Evolutionary conservation across 2,113 vertebrate genomes (phyloP), one percentile per base, ranked within the genome.

Genomic region (Gobio gobio): DNA sequence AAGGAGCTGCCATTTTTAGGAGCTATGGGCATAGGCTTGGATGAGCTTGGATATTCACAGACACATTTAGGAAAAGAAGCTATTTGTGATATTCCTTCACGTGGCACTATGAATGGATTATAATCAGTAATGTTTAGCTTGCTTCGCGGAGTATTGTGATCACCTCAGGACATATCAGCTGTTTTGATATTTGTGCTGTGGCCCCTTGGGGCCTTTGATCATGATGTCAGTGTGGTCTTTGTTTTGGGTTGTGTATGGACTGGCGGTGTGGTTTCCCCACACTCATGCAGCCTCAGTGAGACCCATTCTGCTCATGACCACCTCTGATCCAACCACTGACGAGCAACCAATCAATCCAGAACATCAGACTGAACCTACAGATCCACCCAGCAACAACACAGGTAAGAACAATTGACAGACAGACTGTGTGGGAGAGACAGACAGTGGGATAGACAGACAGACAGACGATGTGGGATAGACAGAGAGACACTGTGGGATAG

Each of bases 151-250:
- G 18, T 85, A 47, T 24, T 74, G 22, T 64, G 68, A 75, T 24
- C 29, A 63, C 56, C 22, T 22, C 10, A 64, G 78, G 78, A 76
- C 68, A 82, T 40, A 40, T 74, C 22, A 74, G 43, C 68, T 61
- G 4, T 51, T 75, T 18, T 24, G 24, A 43, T 43, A 3, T 26
- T 66, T 36, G 47, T 45, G 61, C 29, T 29, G 47, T 2, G 56
- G 47, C 72, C 78, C 59, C 80, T 47, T 20, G 58, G 72, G 85
- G 73, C 16, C 61, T 59, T 54, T 54, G 72, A 77, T 64, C 59
- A 86, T 86, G 85, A 77, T 49, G 43, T 85, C 84, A 72, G 49
- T 14, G 40, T 82, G 78, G 86, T 68, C 49, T 45, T 33, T 81
- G 78, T 20, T 86, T 51, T 78, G 75, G 74, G 49, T 70, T 29